Percentiles rank a stretch among this genome's conserved stretches.
Evolutionary conservation across 2,888 invertebrate genomes (phyloP).

Genomic region (Rambutsinella grinnellia): DNA sequence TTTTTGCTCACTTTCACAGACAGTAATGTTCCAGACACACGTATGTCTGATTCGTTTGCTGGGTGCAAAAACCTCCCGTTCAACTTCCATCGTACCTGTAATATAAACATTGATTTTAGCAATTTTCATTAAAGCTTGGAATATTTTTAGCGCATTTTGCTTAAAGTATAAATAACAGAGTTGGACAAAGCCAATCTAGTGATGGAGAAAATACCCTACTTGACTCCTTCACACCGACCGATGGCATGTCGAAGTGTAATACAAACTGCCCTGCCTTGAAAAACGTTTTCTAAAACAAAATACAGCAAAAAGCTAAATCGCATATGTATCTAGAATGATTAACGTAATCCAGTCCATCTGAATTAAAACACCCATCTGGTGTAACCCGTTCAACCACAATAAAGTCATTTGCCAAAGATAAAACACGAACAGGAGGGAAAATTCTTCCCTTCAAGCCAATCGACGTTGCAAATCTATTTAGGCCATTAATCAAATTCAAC

Average conservation of each 20-base stretch:
- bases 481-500: slow-evolving; percentile 51
- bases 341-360: not conserved
- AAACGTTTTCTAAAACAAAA: not conserved
- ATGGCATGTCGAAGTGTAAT: too few relatives aligned
- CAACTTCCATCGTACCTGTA: slow-evolving; percentile 81
- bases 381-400: slow-evolving; percentile 51
- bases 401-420: slow-evolving; percentile 50
- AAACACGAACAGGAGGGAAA: slow-evolving; percentile 32
- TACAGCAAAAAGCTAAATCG: slow-evolving; percentile 4
- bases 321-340: not conserved
- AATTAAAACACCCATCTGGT: slow-evolving; percentile 22
- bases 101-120: too few relatives aligned
- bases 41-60: slow-evolving; percentile 65
- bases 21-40: slow-evolving; percentile 64
- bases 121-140: too few relatives aligned
- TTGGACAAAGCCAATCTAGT: not conserved
- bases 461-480: slow-evolving; percentile 21
- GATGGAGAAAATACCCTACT: too few relatives aligned
- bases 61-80: slow-evolving; percentile 69
- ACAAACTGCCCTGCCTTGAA: not conserved
- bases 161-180: too few relatives aligned
- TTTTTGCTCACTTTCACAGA: slow-evolving; percentile 65
- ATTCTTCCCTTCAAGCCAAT: not conserved
- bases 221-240: too few relatives aligned
- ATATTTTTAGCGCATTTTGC: too few relatives aligned